Evolutionary conservation across 2,888 invertebrate genomes (phyloP), one percentile per base, ranked within the genome.

Genomic region (Lydus trimaculatus): DNA sequence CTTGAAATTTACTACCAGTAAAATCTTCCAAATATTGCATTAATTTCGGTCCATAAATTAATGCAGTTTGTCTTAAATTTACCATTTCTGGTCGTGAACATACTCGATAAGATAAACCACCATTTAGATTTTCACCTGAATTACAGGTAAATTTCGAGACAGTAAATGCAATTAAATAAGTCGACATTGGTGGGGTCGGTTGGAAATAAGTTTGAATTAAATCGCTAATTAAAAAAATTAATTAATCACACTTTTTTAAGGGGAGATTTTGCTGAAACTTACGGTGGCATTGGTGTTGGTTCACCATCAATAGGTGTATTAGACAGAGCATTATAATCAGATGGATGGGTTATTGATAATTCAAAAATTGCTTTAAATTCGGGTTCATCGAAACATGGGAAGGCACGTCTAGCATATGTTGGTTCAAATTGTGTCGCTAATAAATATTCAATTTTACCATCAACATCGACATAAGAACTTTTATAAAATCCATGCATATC

Each of bases 131-230:
- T 15, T 31, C 31, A 0, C 72, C 74, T 5, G 31, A 17, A 20
- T 74, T 63, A 43, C 75, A 76, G 48, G 75, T 88, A 76, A 94
- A 95, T 81, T 95, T 93, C 0, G 93, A 92, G 17, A 96, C 91
- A 0, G 93, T 90, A 79, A 94, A 95, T 0, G 96, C 96, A 1
- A 96, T 91, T 31, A 96, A 85, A 79, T 97, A 97, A 0, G 96
- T 94, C 15, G 94, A 94, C 95, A 96, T 97, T 28, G 76, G 31
- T 0, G 88, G 89, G 0, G 89, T 87, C 31, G 76, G 25, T 13
- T n/a, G 25, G 7, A 56, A 56, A 6, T 28, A 7, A 0, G 56
- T 25, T 2, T 15, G 15, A 7, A 15, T 11, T n/a, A 28, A 56
- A 15, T 15, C 28, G 5, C 56, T 56, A 56, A 56, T 28, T 48